phyloP scores from a whole-genome alignment of 2,797 vertebrate genomes.

The Amblyraja radiata region DNA sequence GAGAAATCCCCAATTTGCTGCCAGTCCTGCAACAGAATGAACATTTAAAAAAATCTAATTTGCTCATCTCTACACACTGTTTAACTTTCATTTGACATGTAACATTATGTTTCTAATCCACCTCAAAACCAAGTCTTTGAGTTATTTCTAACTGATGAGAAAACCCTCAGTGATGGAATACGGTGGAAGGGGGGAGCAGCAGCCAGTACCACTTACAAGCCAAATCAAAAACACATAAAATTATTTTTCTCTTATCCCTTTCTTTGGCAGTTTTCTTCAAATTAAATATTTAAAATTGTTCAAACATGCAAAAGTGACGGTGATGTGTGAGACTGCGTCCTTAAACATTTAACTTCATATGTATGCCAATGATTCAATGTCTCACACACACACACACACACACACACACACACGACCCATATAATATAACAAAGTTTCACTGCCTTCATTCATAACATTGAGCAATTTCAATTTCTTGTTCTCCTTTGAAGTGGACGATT shows the following conservation, averaged over 20 bases:
- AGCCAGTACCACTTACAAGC: background rate
- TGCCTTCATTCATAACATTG: background rate
- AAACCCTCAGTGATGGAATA: background rate
- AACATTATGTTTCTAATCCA: background rate
- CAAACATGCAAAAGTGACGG: background rate
- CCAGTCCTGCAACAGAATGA: slow-evolving; percentile 70
- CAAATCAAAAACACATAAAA: background rate
- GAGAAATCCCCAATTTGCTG: slow-evolving; percentile 96
- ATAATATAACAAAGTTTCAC: background rate
- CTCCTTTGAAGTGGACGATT: background rate
- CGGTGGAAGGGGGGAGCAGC: background rate
- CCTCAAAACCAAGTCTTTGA: background rate
- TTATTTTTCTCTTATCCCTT: background rate
- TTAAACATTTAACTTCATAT: background rate
- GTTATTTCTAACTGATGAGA: background rate
- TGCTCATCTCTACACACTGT: background rate
- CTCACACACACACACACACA: background rate
- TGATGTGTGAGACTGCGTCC: background rate
- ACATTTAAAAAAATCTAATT: background rate
- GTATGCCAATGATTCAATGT: background rate
- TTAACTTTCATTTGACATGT: background rate
- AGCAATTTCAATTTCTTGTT: background rate
- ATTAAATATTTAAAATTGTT: background rate
- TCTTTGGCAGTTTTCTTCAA: background rate
- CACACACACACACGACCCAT: background rate